Evolutionary conservation across 2,888 invertebrate species (phyloP).

Genomic region (Chironomus riparius): DNA sequence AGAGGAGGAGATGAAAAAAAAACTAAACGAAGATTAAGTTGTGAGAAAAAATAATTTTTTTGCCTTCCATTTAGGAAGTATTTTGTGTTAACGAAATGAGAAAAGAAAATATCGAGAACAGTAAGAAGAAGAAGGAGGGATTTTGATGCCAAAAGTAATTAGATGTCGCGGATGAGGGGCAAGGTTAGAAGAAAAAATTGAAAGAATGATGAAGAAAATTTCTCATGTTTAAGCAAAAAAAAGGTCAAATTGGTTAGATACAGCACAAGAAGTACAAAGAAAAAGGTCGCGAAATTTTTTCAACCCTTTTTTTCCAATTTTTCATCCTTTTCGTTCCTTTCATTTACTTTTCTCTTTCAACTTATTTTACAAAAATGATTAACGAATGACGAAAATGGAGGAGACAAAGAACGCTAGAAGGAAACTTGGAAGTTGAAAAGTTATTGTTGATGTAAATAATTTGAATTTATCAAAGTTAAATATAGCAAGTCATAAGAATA

Average conservation of each 20-base stretch:
- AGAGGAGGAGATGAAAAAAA: neutral
- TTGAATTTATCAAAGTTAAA: no score
- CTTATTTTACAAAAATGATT: neutral
- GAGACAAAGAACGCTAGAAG: neutral
- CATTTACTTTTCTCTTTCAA: neutral
- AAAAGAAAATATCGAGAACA: neutral
- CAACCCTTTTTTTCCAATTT: no score
- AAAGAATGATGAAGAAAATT: neutral
- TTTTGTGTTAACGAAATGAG: no score
- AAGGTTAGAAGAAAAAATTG: neutral
- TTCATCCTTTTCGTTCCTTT: neutral
- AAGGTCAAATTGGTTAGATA: neutral
- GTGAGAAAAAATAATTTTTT: no score
- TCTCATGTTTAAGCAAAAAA: no score
- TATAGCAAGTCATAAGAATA: no score
- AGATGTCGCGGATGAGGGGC: neutral
- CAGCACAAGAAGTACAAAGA: neutral
- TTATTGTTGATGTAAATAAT: no score
- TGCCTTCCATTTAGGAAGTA: no score
- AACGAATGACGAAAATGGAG: neutral
- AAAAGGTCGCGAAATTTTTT: neutral
- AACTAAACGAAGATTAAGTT: no score
- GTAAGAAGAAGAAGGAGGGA: neutral
- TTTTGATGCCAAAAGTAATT: neutral
- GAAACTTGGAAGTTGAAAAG: no score